A percentile compares a stretch with the other conserved stretches of the same genome.
phyloP scores from a whole-genome alignment of 2,888 invertebrate species.

The Thera obeliscata region DNA sequence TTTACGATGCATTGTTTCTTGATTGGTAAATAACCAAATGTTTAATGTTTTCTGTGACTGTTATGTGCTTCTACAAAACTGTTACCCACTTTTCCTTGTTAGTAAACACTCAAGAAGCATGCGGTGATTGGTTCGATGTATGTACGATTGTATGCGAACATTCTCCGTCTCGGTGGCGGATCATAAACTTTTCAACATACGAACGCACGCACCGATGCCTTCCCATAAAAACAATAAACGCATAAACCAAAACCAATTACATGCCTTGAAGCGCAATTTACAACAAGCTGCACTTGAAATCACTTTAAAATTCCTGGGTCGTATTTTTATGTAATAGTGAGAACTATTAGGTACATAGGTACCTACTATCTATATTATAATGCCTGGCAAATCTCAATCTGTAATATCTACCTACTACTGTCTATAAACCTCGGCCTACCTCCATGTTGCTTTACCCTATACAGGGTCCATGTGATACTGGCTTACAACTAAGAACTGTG shows the following conservation, averaged over 20 bases:
- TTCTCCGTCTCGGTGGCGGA: slow-evolving; percentile 53
- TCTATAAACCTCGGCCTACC: too few species aligned
- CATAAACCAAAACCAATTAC: slow-evolving; percentile 77
- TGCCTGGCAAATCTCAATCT: too few species aligned
- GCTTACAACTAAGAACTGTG: too few species aligned
- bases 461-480: too few species aligned
- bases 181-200: slow-evolving; percentile 54
- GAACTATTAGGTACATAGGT: slow-evolving; percentile 3
- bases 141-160: slow-evolving; percentile 50
- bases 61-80: slow-evolving; percentile 34
- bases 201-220: slow-evolving; percentile 56
- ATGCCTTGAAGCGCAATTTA: slow-evolving; percentile 63
- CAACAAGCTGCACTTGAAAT: slow-evolving; percentile 43
- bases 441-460: too few species aligned
- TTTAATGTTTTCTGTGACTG: slow-evolving; percentile 38
- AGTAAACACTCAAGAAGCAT: slow-evolving; percentile 40
- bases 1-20: slow-evolving; percentile 41
- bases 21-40: slow-evolving; percentile 38
- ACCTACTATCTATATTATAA: too few species aligned
- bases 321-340: slow-evolving; percentile 33
- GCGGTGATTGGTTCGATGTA: slow-evolving; percentile 36
- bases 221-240: slow-evolving; percentile 67
- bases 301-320: slow-evolving; percentile 37
- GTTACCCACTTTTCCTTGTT: slow-evolving; percentile 37
- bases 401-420: too few species aligned